phyloP scores from a whole-genome alignment of 2,113 vertebrate species.

The Bufo gargarizans region DNA sequence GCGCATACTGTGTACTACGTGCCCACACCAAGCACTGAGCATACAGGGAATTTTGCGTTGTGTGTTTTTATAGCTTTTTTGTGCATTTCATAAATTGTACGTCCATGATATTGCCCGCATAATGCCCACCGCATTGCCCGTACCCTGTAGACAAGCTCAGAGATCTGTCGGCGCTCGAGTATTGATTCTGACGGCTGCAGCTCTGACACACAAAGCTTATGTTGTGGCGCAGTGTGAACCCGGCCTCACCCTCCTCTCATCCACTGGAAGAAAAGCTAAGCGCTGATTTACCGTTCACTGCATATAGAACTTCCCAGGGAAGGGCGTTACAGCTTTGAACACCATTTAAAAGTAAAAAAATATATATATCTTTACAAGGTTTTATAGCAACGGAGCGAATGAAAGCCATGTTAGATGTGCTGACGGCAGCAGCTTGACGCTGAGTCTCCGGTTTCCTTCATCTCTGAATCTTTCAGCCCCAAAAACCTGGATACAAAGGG shows the following conservation, averaged over 20 bases:
- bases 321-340: background rate
- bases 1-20: too few relatives aligned
- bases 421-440: background rate
- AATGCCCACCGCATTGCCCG: background rate
- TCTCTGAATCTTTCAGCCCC: background rate
- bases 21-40: too few relatives aligned
- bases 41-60: too few relatives aligned
- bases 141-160: background rate
- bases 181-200: background rate
- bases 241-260: background rate
- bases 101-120: background rate
- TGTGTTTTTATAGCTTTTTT: too few relatives aligned
- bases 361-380: background rate
- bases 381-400: background rate
- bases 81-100: too few relatives aligned
- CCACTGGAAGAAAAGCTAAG: background rate
- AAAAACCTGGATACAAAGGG: background rate
- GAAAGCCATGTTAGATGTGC: background rate
- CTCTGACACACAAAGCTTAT: too few relatives aligned
- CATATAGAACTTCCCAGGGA: background rate
- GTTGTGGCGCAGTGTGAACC: background rate
- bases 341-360: background rate
- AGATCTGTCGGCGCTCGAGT: background rate
- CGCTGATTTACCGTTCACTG: background rate
- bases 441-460: background rate